Conservation (phyloP, 2,888 invertebrate species). For the Ophion ellenae region DNA sequence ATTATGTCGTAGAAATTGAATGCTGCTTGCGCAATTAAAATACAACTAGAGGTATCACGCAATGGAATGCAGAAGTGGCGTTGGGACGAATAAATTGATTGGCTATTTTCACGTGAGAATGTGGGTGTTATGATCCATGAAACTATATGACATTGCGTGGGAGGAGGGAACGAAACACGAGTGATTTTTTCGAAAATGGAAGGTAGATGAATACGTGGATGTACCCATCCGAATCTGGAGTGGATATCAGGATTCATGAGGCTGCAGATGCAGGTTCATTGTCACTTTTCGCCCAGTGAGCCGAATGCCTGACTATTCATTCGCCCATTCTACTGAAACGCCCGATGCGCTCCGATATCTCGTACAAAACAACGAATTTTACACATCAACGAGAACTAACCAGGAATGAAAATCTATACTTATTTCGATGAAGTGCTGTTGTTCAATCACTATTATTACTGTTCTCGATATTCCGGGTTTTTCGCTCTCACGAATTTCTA, state of each 20-base stretch:
- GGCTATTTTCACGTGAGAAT: background rate
- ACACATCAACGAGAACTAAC: background rate
- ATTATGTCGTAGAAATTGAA: background rate
- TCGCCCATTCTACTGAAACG: slow-evolving; percentile 18
- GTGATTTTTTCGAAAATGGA: slow-evolving; percentile 6
- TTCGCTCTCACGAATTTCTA: background rate
- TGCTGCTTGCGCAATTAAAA: background rate
- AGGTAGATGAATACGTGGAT: background rate
- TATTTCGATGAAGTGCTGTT: background rate
- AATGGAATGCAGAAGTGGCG: background rate
- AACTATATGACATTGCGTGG: background rate
- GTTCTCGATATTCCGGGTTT: background rate
- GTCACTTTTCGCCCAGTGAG: background rate
- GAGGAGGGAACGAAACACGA: background rate
- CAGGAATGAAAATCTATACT: background rate
- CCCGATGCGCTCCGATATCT: background rate
- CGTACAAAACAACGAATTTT: slow-evolving; percentile 1
- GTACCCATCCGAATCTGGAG: background rate
- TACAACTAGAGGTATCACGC: background rate
- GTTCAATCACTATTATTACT: background rate
- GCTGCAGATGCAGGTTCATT: background rate
- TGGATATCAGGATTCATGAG: background rate
- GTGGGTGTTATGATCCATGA: background rate
- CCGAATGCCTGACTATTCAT: slow-evolving; percentile 19
- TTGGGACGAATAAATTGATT: background rate